Conservation (phyloP, 2,113 vertebrate genomes). For the Romanogobio albipinnatus region DNA sequence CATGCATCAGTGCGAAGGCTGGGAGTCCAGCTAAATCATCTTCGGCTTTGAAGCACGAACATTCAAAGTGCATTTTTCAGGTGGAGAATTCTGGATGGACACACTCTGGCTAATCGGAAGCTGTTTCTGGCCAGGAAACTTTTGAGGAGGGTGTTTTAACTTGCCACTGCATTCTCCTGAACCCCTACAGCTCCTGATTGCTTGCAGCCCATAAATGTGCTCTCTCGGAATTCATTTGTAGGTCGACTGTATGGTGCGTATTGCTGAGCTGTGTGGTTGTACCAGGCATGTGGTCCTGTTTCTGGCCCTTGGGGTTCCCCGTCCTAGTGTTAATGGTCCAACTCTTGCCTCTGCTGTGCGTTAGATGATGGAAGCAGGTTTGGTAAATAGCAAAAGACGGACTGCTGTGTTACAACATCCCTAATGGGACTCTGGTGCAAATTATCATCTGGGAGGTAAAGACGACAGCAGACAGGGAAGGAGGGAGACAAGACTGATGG, state of each 20-base stretch:
- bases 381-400: slow-evolving; percentile 48
- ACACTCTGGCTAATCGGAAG: not conserved
- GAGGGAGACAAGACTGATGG: slow-evolving; percentile 33
- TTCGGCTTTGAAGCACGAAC: not conserved
- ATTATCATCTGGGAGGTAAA: slow-evolving; percentile 43
- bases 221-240: slow-evolving; percentile 5
- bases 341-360: slow-evolving; percentile 36
- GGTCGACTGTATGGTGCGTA: not conserved
- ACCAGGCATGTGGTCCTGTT: slow-evolving; percentile 35
- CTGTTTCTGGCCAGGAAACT: not conserved
- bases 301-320: slow-evolving; percentile 38
- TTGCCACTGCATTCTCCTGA: not conserved
- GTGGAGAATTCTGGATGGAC: not conserved
- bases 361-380: slow-evolving; percentile 33
- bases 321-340: slow-evolving; percentile 44
- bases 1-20: slow-evolving; percentile 29
- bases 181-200: not conserved
- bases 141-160: slow-evolving; percentile 4
- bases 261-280: slow-evolving; percentile 23
- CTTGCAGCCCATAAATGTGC: slow-evolving; percentile 5
- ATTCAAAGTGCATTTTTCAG: slow-evolving; percentile 11
- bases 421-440: slow-evolving; percentile 60
- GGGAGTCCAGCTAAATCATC: slow-evolving; percentile 25
- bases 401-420: slow-evolving; percentile 51
- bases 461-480: not conserved